These are phyloP conservation scores for Andrena minutula DNA, from an alignment of 2,888 invertebrate genomes.

Conservation along the genomic window DNA sequence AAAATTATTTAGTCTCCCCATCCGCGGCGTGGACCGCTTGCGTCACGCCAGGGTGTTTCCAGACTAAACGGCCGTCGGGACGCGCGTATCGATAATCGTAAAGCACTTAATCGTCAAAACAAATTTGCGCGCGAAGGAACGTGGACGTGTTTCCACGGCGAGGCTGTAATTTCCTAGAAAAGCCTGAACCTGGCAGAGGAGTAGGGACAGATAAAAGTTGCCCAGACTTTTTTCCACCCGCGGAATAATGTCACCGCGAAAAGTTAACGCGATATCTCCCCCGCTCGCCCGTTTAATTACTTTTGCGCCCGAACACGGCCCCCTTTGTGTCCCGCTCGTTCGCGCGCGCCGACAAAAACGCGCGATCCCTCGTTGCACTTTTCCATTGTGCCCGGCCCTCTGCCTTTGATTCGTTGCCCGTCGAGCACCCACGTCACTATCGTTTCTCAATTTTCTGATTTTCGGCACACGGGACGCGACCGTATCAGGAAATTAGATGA, in stretches of 20 bases:
- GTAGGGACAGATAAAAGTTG: neutral
- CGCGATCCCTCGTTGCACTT: neutral
- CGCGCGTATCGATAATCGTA: slow-evolving; percentile 7
- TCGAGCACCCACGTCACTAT: slow-evolving; percentile 11
- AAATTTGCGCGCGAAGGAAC: slow-evolving; percentile 15
- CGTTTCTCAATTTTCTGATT: slow-evolving; percentile 13
- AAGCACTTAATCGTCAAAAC: slow-evolving; percentile 37
- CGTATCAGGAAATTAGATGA: too few relatives aligned
- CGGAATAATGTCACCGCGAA: slow-evolving; percentile 12
- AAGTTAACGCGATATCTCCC: slow-evolving; percentile 22
- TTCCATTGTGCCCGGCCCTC: neutral
- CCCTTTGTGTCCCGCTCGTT: slow-evolving; percentile 9
- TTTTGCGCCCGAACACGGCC: slow-evolving; percentile 1
- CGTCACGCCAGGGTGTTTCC: neutral
- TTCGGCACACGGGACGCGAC: too few relatives aligned
- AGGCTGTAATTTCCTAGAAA: slow-evolving; percentile 28
- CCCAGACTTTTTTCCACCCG: neutral
- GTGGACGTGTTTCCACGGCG: slow-evolving; percentile 1
- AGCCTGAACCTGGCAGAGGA: neutral
- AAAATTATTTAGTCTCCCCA: slow-evolving; percentile 31
- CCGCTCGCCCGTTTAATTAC: slow-evolving; percentile 33
- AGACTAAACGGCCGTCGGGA: neutral
- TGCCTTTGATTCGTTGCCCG: neutral
- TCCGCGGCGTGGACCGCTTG: slow-evolving; percentile 1
- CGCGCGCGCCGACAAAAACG: neutral